phyloP scores from a whole-genome alignment of 92 coral and sea anemone genomes.

The Heliopora coerulea region DNA sequence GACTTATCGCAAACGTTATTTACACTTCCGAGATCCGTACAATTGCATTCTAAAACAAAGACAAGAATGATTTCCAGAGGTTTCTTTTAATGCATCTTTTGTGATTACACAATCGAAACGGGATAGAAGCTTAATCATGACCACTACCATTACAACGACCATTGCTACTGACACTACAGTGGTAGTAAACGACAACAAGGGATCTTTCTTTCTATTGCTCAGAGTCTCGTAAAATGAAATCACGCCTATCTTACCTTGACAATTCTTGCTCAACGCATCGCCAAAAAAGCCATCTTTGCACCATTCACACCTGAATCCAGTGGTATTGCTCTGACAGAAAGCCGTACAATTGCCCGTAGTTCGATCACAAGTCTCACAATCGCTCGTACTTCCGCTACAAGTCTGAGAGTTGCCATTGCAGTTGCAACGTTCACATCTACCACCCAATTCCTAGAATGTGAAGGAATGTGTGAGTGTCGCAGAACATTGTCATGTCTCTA shows the following conservation, averaged over 20 bases:
- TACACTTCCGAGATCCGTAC: slow-evolving; percentile 62
- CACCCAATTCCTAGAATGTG: too few relatives aligned
- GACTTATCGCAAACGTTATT: slow-evolving; percentile 60
- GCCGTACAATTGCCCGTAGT: slow-evolving; percentile 79
- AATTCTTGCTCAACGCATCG: slow-evolving; percentile 68
- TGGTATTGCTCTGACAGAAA: slow-evolving; percentile 73
- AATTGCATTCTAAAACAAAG: slow-evolving; percentile 66
- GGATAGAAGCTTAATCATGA: too few relatives aligned
- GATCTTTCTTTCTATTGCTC: background rate
- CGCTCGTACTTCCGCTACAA: slow-evolving; percentile 78
- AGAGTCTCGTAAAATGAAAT: too few relatives aligned
- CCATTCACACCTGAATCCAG: slow-evolving; percentile 79
- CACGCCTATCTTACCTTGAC: slow-evolving; percentile 58
- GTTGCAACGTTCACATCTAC: slow-evolving; percentile 64
- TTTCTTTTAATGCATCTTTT: too few relatives aligned
- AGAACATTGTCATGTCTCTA: too few relatives aligned
- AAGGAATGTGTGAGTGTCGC: too few relatives aligned
- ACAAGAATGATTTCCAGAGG: too few relatives aligned
- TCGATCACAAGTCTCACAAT: slow-evolving; percentile 76
- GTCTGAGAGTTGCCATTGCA: slow-evolving; percentile 70
- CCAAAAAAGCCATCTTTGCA: slow-evolving; percentile 80
- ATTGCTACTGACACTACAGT: too few relatives aligned
- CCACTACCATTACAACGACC: too few relatives aligned
- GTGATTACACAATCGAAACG: too few relatives aligned
- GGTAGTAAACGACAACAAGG: too few relatives aligned